These are phyloP conservation scores for Gryon sp. DNA, from an alignment of 1,140 invertebrate genomes.

Conservation along the genomic window DNA sequence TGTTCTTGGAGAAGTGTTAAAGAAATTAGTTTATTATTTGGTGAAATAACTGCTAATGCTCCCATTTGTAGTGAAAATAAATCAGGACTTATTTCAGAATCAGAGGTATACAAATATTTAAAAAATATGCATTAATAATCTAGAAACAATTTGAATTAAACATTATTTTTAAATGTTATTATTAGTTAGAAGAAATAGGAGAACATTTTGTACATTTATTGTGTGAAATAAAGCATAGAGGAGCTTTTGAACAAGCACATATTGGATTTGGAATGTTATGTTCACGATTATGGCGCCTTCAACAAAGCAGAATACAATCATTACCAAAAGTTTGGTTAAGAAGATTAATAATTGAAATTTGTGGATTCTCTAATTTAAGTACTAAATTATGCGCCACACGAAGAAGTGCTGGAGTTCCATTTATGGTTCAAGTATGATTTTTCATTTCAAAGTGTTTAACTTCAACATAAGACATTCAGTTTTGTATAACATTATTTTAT, in stretches of 20 bases:
- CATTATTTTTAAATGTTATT: too few species aligned
- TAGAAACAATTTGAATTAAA: too few species aligned
- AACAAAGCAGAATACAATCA: constrained; percentile 78
- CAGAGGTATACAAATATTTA: constrained; percentile 59
- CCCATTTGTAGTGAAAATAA: constrained; percentile 63
- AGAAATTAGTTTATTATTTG: constrained; percentile 84
- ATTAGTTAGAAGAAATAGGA: constrained; percentile 83
- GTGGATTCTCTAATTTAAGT: constrained; percentile 76
- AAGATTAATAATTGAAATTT: constrained; percentile 83
- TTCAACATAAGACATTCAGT: too few species aligned
- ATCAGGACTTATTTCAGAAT: constrained; percentile 61
- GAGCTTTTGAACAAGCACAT: constrained; percentile 97
- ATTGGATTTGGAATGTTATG: constrained; percentile 91
- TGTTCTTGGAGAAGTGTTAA: constrained; percentile 93
- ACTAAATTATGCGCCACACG: constrained; percentile 88
- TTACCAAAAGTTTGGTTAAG: constrained; percentile 87
- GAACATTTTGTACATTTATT: constrained; percentile 87
- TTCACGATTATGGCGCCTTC: constrained; percentile 81
- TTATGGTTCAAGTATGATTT: constrained; percentile 88
- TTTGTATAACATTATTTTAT: too few species aligned
- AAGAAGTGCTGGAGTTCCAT: constrained; percentile 94
- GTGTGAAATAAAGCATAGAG: constrained; percentile 92
- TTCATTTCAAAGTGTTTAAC: neutral
- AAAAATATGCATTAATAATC: too few species aligned
- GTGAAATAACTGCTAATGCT: constrained; percentile 76